Percentiles rank a stretch among this genome's conserved stretches.
These are phyloP conservation scores for Crenuchus spilurus DNA, from an alignment of 2,797 vertebrate species.

Conservation along the genomic window DNA sequence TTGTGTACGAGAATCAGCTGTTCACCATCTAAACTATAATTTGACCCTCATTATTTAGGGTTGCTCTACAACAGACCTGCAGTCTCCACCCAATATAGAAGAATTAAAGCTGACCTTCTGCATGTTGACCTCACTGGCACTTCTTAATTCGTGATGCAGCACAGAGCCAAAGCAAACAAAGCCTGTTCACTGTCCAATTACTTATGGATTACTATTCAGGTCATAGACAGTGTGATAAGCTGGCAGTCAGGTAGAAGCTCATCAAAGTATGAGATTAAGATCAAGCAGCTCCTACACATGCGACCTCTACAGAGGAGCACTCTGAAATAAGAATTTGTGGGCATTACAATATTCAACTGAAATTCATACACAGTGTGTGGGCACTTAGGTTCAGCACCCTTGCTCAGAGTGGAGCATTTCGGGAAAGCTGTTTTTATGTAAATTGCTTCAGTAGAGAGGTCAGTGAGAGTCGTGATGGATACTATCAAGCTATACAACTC, in stretches of 20 bases:
- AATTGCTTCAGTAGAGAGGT: background rate
- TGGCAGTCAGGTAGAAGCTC: background rate
- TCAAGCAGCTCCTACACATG: background rate
- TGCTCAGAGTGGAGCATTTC: background rate
- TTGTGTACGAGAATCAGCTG: too few species aligned
- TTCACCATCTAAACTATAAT: too few species aligned
- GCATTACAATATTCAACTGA: background rate
- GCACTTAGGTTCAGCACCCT: background rate
- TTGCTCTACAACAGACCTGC: too few species aligned
- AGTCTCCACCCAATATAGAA: too few species aligned
- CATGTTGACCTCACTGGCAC: background rate
- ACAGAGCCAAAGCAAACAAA: background rate
- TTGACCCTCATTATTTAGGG: too few species aligned
- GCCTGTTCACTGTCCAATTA: background rate
- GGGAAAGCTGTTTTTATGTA: background rate
- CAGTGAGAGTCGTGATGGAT: background rate
- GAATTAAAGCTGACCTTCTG: background rate
- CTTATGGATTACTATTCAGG: background rate
- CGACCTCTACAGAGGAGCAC: background rate
- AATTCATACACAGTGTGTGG: conserved; percentile 5
- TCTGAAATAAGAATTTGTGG: conserved; percentile 2
- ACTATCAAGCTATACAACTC: background rate
- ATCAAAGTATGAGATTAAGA: background rate
- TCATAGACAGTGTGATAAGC: background rate
- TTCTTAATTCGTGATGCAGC: background rate